A percentile compares a stretch with the other conserved stretches of the same genome.
Conservation (phyloP, 2,113 vertebrate species). For the Pelmatolapia mariae region DNA sequence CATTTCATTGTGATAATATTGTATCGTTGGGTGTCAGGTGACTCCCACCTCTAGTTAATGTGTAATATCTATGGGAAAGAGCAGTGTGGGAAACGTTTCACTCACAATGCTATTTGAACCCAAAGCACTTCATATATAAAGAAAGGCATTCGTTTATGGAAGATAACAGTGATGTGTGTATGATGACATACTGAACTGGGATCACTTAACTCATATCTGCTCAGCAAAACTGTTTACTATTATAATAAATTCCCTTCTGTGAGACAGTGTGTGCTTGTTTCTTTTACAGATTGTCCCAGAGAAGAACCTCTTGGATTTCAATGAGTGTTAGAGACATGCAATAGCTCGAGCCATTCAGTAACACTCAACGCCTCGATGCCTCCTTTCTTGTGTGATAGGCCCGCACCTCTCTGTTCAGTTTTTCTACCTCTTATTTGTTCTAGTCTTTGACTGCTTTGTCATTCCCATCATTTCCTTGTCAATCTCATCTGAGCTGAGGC, state of each 20-base stretch:
- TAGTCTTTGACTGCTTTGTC: not conserved
- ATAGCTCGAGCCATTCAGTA: not conserved
- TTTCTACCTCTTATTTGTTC: not conserved
- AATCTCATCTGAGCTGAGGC: not conserved
- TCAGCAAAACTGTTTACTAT: not conserved
- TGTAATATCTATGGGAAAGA: not conserved
- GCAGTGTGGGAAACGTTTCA: not conserved
- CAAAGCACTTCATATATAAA: not conserved
- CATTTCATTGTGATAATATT: not conserved
- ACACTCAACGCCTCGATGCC: not conserved
- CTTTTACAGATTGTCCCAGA: slow-evolving; percentile 5
- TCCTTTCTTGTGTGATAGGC: not conserved
- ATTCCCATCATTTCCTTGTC: not conserved
- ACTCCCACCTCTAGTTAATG: not conserved
- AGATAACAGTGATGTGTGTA: not conserved
- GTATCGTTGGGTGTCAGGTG: not conserved
- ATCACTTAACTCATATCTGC: not conserved
- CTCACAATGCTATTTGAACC: not conserved
- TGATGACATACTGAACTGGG: not conserved
- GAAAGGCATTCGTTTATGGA: not conserved
- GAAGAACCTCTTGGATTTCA: not conserved
- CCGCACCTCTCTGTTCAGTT: not conserved
- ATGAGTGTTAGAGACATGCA: not conserved
- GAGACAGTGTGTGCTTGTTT: not conserved
- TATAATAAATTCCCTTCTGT: not conserved